phyloP scores from a whole-genome alignment of 1,140 invertebrate genomes.

The Lasaia peninsularis region DNA sequence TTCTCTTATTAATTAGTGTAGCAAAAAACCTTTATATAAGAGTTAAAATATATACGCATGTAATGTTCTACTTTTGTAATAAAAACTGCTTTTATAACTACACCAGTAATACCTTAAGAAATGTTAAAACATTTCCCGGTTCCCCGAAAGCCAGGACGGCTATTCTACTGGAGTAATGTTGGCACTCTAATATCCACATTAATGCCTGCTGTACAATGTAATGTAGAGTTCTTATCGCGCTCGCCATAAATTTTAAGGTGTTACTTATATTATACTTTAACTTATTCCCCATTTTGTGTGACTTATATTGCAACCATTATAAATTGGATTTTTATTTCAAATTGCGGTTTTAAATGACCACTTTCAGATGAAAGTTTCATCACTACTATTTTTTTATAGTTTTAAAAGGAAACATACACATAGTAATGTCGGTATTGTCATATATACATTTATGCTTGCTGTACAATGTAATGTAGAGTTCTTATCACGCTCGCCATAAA shows the following conservation, averaged over 20 bases:
- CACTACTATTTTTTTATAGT: no score
- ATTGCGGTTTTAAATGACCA: no score
- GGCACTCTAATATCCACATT: constrained; percentile 12
- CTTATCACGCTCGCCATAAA: constrained; percentile 6
- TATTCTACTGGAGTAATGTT: constrained; percentile 1
- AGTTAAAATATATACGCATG: neutral
- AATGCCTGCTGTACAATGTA: constrained; percentile 13
- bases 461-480: constrained; percentile 13
- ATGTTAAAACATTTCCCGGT: constrained; percentile 1
- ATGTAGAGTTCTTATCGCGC: constrained; percentile 10
- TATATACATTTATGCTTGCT: constrained; percentile 9
- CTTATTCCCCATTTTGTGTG: neutral
- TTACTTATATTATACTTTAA: constrained; percentile 8
- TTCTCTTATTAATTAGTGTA: no score
- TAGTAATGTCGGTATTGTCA: constrained; percentile 1
- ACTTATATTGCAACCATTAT: neutral
- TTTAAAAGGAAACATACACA: no score
- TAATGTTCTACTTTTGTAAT: neutral
- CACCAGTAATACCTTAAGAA: constrained; percentile 6
- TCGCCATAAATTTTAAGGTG: constrained; percentile 8
- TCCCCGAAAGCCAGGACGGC: constrained; percentile 3
- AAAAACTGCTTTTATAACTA: neutral
- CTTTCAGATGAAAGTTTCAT: no score
- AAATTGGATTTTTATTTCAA: no score
- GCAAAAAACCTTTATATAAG: no score